Percentiles rank a stretch among this genome's conserved stretches.
Evolutionary conservation across 1,140 invertebrate species (phyloP).

Genomic region (Drosophila watanabei): DNA sequence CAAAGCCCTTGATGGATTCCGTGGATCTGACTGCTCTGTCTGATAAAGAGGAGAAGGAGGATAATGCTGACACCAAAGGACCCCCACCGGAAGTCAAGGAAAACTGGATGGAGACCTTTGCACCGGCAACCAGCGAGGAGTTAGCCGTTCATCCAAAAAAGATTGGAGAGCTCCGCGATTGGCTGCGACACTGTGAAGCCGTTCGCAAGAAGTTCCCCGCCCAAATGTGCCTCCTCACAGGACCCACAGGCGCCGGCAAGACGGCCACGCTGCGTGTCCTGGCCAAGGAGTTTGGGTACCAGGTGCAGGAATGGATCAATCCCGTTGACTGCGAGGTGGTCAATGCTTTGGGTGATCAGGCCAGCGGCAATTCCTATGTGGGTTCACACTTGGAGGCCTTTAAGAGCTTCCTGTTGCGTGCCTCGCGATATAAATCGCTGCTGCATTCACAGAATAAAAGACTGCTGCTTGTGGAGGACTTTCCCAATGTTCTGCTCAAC

Average conservation of each 20-base stretch:
- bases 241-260: slow-evolving; percentile 91
- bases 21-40: slow-evolving; percentile 52
- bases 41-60: slow-evolving; percentile 8
- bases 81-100: slow-evolving; percentile 17
- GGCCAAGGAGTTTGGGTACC: slow-evolving; percentile 87
- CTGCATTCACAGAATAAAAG: slow-evolving; percentile 86
- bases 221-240: slow-evolving; percentile 89
- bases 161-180: slow-evolving; percentile 88
- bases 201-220: slow-evolving; percentile 85
- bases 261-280: slow-evolving; percentile 88
- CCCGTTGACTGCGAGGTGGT: slow-evolving; percentile 87
- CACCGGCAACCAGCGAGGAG: slow-evolving; percentile 86
- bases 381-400: slow-evolving; percentile 89
- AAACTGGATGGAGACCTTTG: slow-evolving; percentile 87
- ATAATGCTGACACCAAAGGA: not conserved
- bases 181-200: slow-evolving; percentile 85
- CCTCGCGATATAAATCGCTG: slow-evolving; percentile 89
- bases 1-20: not conserved
- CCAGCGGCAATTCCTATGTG: slow-evolving; percentile 76
- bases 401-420: slow-evolving; percentile 89
- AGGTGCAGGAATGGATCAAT: slow-evolving; percentile 90
- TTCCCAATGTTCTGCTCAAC: slow-evolving; percentile 90
- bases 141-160: slow-evolving; percentile 89
- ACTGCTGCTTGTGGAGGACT: slow-evolving; percentile 90
- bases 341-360: slow-evolving; percentile 62